Evolutionary conservation across 2,113 vertebrate genomes (phyloP), one percentile per base, ranked within the genome.

Genomic region (Podarcis cretensis): DNA sequence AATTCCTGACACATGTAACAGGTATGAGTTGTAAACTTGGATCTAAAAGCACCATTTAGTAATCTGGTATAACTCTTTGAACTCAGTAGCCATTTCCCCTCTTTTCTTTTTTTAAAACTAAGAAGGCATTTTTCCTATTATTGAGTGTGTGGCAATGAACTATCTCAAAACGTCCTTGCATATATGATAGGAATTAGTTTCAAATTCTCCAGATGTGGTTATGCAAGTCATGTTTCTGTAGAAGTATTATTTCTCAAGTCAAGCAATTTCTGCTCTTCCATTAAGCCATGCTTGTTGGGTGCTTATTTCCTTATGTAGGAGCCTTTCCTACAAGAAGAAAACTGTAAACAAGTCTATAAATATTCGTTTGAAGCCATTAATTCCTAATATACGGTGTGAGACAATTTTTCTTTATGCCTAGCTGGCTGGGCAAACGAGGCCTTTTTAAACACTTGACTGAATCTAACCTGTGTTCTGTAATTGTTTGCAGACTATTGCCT

Each of bases 371-470:
- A 77, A 48, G 13, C 81, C 75, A 83, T 89, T 63, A 57, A 77
- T 68, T 74, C 27, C 40, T 78, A 63, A 69, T 84, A 37, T 37
- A 13, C 37, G 68, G 87, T 54, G 25, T 35, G 12, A 75, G 13
- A 37, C 43, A 21, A 18, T 76, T 66, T 83, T 68, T 77, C 65
- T 69, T 76, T 43, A 25, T 82, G 69, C 37, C 43, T 89, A 77
- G 59, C 12, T 69, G 74, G 25, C 40, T 77, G 43, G 81, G 73
- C 43, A 84, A 89, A 78, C 27, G 23, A 57, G 80, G n/a, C 63
- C 87, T 84, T 83, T 78, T 68, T 54, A 54, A 89, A 89, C 74
- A 84, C 40, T 83, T 88, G 71, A 48, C 37, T 84, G 81, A 89
- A 54, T 89, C 54, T 78, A 89, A 84, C 65, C 43, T 89, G 40